These are phyloP conservation scores for Podocnemis expansa DNA, from an alignment of 2,113 vertebrate species.

Conservation along the genomic window DNA sequence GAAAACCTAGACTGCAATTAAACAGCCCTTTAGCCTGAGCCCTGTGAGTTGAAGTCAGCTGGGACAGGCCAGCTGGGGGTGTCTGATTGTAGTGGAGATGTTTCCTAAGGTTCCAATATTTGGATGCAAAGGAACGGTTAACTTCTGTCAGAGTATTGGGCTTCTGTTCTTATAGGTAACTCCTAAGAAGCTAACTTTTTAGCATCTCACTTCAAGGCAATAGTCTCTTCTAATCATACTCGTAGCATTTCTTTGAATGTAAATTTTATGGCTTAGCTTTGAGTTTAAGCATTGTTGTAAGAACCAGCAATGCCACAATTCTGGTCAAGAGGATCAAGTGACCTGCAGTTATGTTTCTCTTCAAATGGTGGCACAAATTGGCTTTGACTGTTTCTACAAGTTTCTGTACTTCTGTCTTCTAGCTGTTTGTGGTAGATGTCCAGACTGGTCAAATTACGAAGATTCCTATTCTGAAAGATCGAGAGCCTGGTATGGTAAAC, in stretches of 20 bases:
- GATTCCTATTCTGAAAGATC: constrained; percentile 96
- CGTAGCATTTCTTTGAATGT: background rate
- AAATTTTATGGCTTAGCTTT: background rate
- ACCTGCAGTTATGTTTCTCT: background rate
- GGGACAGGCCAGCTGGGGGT: background rate
- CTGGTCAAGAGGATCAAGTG: background rate
- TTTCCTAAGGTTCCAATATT: background rate
- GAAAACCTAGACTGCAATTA: background rate
- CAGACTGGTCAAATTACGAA: constrained; percentile 94
- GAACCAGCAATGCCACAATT: background rate
- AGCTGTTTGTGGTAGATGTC: constrained; percentile 98
- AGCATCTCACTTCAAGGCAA: background rate
- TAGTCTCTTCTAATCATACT: background rate
- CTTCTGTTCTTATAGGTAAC: background rate
- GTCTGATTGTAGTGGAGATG: background rate
- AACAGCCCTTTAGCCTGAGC: background rate
- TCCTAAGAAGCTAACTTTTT: background rate
- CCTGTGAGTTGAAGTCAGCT: background rate
- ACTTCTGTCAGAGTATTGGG: background rate
- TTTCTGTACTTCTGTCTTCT: background rate
- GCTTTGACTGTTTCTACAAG: background rate
- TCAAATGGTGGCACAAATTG: background rate
- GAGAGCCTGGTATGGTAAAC: constrained; percentile 82
- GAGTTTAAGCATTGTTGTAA: background rate
- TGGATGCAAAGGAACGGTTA: background rate